These are phyloP conservation scores for Lithosia quadra DNA, from an alignment of 2,888 invertebrate genomes.

Conservation along the genomic window DNA sequence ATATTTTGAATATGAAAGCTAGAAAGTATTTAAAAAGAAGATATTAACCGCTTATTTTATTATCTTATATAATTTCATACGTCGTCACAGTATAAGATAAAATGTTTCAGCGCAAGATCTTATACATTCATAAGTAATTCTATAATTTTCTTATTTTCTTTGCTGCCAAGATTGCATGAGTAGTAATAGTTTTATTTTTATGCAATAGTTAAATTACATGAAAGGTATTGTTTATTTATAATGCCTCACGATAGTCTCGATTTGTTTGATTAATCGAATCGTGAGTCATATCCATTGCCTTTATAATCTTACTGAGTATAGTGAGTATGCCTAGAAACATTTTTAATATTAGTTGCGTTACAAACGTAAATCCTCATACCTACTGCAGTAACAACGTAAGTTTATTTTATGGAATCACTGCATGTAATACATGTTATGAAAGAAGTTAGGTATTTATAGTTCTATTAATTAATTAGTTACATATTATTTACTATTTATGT, in stretches of 20 bases:
- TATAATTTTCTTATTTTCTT: background rate
- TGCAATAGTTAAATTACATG: background rate
- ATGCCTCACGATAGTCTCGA: background rate
- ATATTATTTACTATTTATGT: background rate
- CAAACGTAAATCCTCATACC: too few relatives aligned
- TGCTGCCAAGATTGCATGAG: background rate
- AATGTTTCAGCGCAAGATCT: background rate
- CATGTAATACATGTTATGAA: background rate
- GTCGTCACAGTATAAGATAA: background rate
- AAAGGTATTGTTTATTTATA: background rate
- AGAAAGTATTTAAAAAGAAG: background rate
- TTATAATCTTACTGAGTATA: too few relatives aligned
- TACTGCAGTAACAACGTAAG: too few relatives aligned
- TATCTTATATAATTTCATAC: background rate
- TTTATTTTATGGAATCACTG: too few relatives aligned
- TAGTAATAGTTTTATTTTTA: background rate
- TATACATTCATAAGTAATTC: background rate
- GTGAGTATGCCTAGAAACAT: too few relatives aligned
- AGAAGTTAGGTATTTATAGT: background rate
- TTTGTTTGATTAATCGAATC: background rate
- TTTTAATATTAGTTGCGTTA: too few relatives aligned
- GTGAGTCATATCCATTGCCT: background rate
- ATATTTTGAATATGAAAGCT: background rate
- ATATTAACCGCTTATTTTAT: background rate
- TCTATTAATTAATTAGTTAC: background rate